Conservation (phyloP, 2,797 vertebrate species). For the Sitta carolinensis region DNA sequence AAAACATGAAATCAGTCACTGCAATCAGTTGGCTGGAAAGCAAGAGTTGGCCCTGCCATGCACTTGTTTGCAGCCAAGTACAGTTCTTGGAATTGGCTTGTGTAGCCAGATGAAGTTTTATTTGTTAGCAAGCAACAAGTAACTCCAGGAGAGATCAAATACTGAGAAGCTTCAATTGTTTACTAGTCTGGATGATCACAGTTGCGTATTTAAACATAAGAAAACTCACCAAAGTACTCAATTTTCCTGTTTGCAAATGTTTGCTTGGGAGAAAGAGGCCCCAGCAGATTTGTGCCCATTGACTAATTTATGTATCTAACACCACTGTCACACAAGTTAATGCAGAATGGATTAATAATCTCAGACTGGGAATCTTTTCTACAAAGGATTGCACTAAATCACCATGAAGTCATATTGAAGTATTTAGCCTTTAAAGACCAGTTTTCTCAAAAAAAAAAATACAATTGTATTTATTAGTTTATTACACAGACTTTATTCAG, state of each 20-base stretch:
- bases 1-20: background rate
- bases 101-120: background rate
- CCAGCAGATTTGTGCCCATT: background rate
- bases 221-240: background rate
- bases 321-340: background rate
- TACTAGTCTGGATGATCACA: background rate
- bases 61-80: background rate
- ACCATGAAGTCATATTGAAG: background rate
- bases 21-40: background rate
- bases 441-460: background rate
- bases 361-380: background rate
- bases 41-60: background rate
- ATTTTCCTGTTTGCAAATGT: background rate
- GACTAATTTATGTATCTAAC: background rate
- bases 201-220: accelerated
- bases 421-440: background rate
- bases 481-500: background rate
- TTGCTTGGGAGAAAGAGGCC: background rate
- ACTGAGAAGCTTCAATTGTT: background rate
- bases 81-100: background rate
- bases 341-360: background rate
- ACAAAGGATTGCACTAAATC: background rate
- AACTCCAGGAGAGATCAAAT: background rate
- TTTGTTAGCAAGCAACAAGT: background rate
- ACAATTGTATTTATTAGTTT: background rate